Evolutionary conservation across 2,113 vertebrate species (phyloP), one percentile per base, ranked within the genome.

Genomic region (Tragelaphus strepsiceros): DNA sequence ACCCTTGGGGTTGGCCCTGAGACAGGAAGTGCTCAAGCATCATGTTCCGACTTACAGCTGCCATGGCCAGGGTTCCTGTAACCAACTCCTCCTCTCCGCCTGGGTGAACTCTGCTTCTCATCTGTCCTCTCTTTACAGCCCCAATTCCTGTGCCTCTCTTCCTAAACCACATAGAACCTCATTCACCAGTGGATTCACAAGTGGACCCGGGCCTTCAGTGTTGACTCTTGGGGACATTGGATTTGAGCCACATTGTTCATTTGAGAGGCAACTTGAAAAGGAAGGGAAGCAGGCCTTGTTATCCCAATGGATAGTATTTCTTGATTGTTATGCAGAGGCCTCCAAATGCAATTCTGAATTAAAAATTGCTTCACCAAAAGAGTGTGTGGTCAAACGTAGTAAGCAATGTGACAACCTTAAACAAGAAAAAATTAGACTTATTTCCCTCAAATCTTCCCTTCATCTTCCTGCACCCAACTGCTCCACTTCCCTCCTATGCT

Each of bases 291-390:
- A 28, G 24, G 59, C 49, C 56, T 89, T 21, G 28, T 19, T 49
- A 39, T 53, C 22, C 32, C 2, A 22, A 13, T 4, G 30, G 16
- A 43, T 1, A 94, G 7, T 24, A 49, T 30, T 71, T 82, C 87
- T 58, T 49, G 9, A 67, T 49, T 87, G 10, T 32, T 54, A 51
- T 39, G 61, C 51, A 83, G 39, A 51, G 30, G 32, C 26, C 53
- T 94, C 24, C 32, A 94, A 90, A 90, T 22, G 13, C 82, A 83
- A 71, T 39, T 94, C 12, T 83, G 43, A 83, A 24, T 90, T 22
- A 71, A 71, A 82, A 90, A 51, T 74, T 74, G 8, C 53, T 39
- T 90, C 32, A 83, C 24, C 49, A 32, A 67, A 83, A 39, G 11
- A 83, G 46, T 58, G 15, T 32, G 32, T 51, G 59, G 24, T 5